phyloP scores from a whole-genome alignment of 2,113 vertebrate genomes.

The Trochalopteron elliotii region DNA sequence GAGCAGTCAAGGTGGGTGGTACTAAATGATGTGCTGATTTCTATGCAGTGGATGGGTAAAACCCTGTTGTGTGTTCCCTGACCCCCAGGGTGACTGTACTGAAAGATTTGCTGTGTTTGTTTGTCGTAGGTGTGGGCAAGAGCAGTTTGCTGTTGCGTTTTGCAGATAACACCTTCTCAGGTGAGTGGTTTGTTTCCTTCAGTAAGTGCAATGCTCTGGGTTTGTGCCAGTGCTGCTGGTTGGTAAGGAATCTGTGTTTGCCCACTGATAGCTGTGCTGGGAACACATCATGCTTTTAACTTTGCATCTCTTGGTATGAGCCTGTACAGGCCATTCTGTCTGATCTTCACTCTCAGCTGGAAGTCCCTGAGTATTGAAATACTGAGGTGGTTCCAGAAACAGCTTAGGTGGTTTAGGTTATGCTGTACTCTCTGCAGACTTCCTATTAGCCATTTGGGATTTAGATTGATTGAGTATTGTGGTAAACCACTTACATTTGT shows the following conservation, averaged over 20 bases:
- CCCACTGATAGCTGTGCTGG: background rate
- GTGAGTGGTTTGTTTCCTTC: constrained; percentile 71
- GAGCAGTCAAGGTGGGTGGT: background rate
- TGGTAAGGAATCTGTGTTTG: background rate
- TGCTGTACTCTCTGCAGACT: background rate
- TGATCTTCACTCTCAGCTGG: background rate
- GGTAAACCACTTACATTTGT: background rate
- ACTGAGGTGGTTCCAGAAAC: background rate
- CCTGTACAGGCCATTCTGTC: background rate
- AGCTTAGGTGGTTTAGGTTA: background rate
- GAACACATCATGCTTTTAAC: background rate
- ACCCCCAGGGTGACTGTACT: background rate
- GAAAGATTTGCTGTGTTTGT: constrained; percentile 22
- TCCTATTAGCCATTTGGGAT: background rate
- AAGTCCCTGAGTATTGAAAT: background rate
- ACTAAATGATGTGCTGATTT: background rate
- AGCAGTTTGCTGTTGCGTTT: constrained; percentile 97
- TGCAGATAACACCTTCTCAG: constrained; percentile 99
- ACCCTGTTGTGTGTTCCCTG: background rate
- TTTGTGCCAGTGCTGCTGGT: background rate
- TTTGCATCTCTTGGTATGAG: background rate
- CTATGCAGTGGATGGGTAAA: background rate
- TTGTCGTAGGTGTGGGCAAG: constrained; percentile 91
- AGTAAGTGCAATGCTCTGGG: background rate
- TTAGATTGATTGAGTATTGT: constrained; percentile 9